phyloP scores from a whole-genome alignment of 2,113 vertebrate genomes.

The Meleagris gallopavo region DNA sequence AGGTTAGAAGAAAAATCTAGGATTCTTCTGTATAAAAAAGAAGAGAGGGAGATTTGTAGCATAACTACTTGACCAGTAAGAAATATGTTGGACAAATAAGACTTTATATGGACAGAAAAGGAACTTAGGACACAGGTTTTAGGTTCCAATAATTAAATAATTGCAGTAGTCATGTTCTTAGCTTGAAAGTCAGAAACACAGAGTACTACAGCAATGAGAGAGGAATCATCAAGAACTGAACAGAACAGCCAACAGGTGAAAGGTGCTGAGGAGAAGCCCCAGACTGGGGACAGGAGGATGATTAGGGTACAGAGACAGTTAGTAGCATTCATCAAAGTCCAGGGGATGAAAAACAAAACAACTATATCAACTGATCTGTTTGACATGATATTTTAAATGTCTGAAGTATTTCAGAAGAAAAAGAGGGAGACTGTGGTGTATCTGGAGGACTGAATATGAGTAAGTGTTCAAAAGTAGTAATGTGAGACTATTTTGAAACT shows the following conservation, averaged over 20 bases:
- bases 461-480: background rate
- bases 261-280: background rate
- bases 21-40: background rate
- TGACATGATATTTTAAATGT: background rate
- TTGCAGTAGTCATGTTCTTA: background rate
- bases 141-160: background rate
- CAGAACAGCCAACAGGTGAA: background rate
- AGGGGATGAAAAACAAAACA: background rate
- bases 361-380: background rate
- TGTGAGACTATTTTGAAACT: background rate
- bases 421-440: background rate
- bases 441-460: background rate
- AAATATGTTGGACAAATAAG: background rate
- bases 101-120: background rate
- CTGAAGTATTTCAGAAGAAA: background rate
- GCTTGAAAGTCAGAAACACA: background rate
- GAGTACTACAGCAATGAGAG: background rate
- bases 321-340: background rate
- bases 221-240: background rate
- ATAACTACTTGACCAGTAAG: fast-evolving
- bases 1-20: background rate
- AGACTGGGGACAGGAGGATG: background rate
- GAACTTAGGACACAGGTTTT: background rate
- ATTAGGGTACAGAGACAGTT: background rate
- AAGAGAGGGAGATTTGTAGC: background rate